Conservation (phyloP, 2,888 invertebrate species). For the Julus scanicus region DNA sequence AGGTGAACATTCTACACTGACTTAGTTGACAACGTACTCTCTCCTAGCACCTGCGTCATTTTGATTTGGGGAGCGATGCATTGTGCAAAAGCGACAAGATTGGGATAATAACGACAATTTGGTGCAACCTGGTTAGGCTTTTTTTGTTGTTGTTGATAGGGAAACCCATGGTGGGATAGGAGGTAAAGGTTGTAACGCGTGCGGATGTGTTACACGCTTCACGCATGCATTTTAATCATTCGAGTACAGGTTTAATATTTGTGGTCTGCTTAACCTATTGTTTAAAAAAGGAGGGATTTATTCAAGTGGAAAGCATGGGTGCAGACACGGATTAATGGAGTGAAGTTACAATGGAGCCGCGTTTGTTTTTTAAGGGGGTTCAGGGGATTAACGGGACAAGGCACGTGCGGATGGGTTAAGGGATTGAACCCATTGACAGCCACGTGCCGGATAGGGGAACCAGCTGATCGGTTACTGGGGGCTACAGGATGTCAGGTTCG, state of each 20-base stretch:
- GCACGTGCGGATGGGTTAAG: constrained; percentile 6
- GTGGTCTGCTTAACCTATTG: constrained; percentile 35
- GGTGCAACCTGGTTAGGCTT: constrained; percentile 16
- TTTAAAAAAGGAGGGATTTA: constrained; percentile 25
- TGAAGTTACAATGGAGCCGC: neutral
- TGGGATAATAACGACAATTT: neutral
- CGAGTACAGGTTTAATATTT: constrained; percentile 36
- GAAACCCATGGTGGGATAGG: neutral
- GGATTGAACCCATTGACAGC: neutral
- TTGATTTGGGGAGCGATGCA: neutral
- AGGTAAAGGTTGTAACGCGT: neutral
- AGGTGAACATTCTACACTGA: neutral
- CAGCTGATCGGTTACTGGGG: neutral
- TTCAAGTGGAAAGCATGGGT: neutral
- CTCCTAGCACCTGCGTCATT: neutral
- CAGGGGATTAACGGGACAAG: neutral
- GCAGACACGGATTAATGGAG: constrained; percentile 25
- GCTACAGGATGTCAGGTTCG: neutral
- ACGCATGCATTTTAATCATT: constrained; percentile 36
- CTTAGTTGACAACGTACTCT: neutral
- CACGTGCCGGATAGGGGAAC: neutral
- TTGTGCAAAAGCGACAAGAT: neutral
- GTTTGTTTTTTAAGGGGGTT: neutral
- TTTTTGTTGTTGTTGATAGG: neutral
- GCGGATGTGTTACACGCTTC: neutral